These are phyloP conservation scores for Holotrichia oblita DNA, from an alignment of 1,140 invertebrate genomes.

Conservation along the genomic window DNA sequence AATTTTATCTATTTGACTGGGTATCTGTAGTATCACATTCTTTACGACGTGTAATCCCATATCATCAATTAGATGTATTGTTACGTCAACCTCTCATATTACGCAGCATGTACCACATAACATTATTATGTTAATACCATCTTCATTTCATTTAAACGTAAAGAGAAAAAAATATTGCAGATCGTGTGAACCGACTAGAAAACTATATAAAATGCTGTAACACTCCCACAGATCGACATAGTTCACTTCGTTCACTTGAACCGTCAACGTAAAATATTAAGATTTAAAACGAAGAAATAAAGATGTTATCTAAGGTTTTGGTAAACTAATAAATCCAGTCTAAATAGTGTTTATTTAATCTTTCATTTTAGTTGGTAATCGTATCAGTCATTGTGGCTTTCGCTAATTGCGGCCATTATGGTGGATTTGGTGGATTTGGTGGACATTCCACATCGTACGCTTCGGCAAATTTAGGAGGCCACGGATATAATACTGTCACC, in stretches of 20 bases:
- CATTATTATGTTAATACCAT: slow-evolving; percentile 29
- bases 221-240: neutral
- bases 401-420: slow-evolving; percentile 15
- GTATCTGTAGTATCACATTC: too few species aligned
- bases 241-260: neutral
- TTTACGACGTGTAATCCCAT: too few species aligned
- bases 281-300: neutral
- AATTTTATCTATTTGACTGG: too few species aligned
- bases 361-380: neutral
- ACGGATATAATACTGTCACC: slow-evolving; percentile 32
- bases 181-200: neutral
- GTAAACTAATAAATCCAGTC: too few species aligned
- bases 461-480: slow-evolving; percentile 39
- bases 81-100: neutral
- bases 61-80: neutral
- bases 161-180: slow-evolving; percentile 15
- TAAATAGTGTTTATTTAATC: too few species aligned
- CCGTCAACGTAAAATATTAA: neutral
- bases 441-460: slow-evolving; percentile 37
- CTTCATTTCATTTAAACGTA: neutral
- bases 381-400: neutral
- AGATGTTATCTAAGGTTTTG: slow-evolving; percentile 17
- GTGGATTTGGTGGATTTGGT: slow-evolving; percentile 20
- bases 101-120: neutral
- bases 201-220: neutral